Conservation (phyloP, 2,113 vertebrate species). For the Centropus bengalensis region DNA sequence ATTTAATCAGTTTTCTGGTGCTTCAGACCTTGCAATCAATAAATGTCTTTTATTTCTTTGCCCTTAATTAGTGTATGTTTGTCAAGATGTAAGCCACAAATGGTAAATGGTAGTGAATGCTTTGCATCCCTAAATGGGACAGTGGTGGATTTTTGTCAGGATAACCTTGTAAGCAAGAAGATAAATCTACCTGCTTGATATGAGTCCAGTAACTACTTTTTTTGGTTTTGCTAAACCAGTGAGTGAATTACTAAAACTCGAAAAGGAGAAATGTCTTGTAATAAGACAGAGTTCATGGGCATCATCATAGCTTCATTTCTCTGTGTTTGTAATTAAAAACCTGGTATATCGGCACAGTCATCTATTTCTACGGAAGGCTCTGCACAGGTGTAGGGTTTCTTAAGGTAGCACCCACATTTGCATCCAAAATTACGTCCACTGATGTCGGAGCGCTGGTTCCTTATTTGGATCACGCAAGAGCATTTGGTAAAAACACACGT, state of each 20-base stretch:
- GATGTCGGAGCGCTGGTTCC: background rate
- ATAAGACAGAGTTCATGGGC: background rate
- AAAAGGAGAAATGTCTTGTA: background rate
- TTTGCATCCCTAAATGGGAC: constrained; percentile 19
- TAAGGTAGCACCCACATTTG: background rate
- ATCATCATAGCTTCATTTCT: background rate
- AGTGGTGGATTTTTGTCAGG: constrained; percentile 30
- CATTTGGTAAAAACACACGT: constrained; percentile 17
- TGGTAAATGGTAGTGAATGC: constrained; percentile 1
- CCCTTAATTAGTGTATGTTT: constrained; percentile 71
- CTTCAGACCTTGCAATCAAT: constrained; percentile 69
- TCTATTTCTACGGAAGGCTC: background rate
- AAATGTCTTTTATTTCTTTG: constrained; percentile 57
- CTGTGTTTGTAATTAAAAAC: background rate
- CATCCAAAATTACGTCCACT: background rate
- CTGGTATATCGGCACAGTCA: background rate
- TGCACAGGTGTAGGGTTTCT: background rate
- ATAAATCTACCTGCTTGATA: background rate
- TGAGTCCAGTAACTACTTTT: background rate
- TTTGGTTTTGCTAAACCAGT: background rate
- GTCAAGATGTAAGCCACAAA: constrained; percentile 24
- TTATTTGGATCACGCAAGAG: background rate
- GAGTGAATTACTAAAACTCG: background rate
- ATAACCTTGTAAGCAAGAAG: background rate
- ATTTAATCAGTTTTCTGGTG: constrained; percentile 69